phyloP scores from a whole-genome alignment of 1,140 invertebrate species.

The Papilio polyxenes region DNA sequence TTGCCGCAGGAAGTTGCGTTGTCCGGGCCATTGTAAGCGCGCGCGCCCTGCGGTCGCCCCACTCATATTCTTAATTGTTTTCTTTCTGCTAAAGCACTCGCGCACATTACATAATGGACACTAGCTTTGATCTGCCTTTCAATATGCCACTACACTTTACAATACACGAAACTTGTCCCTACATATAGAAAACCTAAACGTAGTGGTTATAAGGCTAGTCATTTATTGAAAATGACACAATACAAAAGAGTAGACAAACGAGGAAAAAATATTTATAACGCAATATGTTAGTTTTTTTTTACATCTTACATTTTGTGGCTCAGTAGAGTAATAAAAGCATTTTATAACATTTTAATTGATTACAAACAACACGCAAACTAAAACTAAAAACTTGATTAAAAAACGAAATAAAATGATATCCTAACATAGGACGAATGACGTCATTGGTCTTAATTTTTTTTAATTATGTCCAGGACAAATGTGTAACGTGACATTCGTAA shows the following conservation, averaged over 20 bases:
- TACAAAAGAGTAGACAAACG: not conserved
- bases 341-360: too few species aligned
- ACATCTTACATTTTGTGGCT: too few species aligned
- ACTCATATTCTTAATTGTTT: constrained; percentile 75
- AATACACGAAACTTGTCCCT: not conserved
- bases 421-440: not conserved
- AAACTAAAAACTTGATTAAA: not conserved
- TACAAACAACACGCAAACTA: not conserved
- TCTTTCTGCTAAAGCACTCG: constrained; percentile 71
- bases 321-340: too few species aligned
- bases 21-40: constrained; percentile 62
- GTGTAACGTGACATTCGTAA: constrained; percentile 69
- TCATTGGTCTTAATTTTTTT: not conserved
- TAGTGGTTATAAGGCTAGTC: not conserved
- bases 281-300: too few species aligned
- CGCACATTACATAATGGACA: constrained; percentile 66
- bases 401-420: not conserved
- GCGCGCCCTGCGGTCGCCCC: constrained; percentile 53
- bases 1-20: constrained; percentile 61
- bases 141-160: not conserved
- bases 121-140: constrained; percentile 67
- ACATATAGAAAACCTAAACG: not conserved
- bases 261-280: not conserved
- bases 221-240: not conserved
- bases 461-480: not conserved